Percentiles rank a stretch among this genome's conserved stretches.
These are phyloP conservation scores for Fulmarus glacialis DNA, from an alignment of 2,113 vertebrate genomes.

Conservation along the genomic window DNA sequence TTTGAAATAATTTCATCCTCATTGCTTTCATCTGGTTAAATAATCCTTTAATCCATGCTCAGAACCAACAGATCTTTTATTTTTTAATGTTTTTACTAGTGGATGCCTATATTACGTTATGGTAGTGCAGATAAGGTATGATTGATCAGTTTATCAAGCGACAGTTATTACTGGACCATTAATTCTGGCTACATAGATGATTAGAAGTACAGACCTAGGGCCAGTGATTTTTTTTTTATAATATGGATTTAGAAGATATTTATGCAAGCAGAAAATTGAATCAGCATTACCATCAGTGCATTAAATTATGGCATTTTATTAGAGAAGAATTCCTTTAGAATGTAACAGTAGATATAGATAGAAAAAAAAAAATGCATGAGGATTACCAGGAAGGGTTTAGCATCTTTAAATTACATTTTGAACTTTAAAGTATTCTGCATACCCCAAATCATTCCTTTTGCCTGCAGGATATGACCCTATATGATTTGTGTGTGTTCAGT, in stretches of 20 bases:
- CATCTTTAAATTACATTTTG: conserved; percentile 17
- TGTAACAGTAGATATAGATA: background rate
- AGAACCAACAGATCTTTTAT: background rate
- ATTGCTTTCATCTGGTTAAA: conserved; percentile 54
- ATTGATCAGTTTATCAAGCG: conserved; percentile 43
- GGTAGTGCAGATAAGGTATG: background rate
- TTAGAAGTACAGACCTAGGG: conserved; percentile 39
- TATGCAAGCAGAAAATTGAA: conserved; percentile 75
- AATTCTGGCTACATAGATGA: conserved; percentile 66
- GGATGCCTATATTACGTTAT: background rate
- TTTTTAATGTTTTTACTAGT: conserved; percentile 1
- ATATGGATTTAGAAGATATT: conserved; percentile 65
- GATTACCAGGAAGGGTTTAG: background rate
- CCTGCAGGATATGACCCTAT: background rate
- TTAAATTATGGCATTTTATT: conserved; percentile 64
- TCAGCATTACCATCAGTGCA: conserved; percentile 48
- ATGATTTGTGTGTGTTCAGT: background rate
- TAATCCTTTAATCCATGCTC: conserved; percentile 67
- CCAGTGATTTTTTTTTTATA: conserved; percentile 32
- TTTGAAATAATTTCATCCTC: conserved; percentile 59
- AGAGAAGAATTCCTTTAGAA: conserved; percentile 40
- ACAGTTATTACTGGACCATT: conserved; percentile 64
- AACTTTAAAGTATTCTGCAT: background rate
- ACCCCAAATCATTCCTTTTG: background rate
- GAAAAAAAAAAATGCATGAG: background rate